Evolutionary conservation across 92 coral and sea anemone genomes (phyloP).

Genomic region (Phenganax subtilis): DNA sequence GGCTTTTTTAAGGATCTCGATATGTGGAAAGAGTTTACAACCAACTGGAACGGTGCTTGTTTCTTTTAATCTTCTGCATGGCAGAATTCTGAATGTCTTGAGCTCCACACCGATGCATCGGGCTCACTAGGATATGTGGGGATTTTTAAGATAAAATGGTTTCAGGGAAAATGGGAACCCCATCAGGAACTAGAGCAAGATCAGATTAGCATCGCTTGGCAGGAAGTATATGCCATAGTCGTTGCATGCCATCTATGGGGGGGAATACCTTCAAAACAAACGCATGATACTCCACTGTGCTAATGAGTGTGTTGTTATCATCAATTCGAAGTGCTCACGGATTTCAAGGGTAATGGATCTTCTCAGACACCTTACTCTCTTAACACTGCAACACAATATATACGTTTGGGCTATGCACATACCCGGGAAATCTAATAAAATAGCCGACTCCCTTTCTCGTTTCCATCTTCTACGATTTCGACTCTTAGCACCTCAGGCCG

Average conservation of each 20-base stretch:
- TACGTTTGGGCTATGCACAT: slow-evolving; percentile 47
- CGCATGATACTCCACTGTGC: slow-evolving; percentile 47
- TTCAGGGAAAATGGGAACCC: slow-evolving; percentile 57
- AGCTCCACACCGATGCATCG: too few species aligned
- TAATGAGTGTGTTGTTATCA: slow-evolving; percentile 52
- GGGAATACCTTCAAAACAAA: slow-evolving; percentile 2
- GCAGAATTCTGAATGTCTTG: slow-evolving; percentile 33
- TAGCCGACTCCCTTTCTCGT: slow-evolving; percentile 39
- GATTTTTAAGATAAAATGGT: slow-evolving; percentile 60
- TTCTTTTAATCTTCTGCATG: slow-evolving; percentile 46
- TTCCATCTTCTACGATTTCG: slow-evolving; percentile 54
- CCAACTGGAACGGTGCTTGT: slow-evolving; percentile 39
- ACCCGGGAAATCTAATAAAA: slow-evolving; percentile 49
- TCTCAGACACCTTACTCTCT: slow-evolving; percentile 43
- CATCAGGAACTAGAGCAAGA: slow-evolving; percentile 29
- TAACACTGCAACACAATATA: slow-evolving; percentile 45
- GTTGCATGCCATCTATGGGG: slow-evolving; percentile 43
- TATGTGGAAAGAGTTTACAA: slow-evolving; percentile 42
- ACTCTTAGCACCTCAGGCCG: slow-evolving; percentile 49
- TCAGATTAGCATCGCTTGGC: slow-evolving; percentile 14
- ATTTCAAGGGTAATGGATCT: slow-evolving; percentile 55
- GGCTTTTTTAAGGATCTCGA: slow-evolving; percentile 46
- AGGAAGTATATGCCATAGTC: neutral
- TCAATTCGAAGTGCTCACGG: slow-evolving; percentile 49
- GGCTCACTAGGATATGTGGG: too few species aligned